Percentiles rank a stretch among this genome's conserved stretches.
Evolutionary conservation across 2,888 invertebrate genomes (phyloP).

Genomic region (Euclidia mi): DNA sequence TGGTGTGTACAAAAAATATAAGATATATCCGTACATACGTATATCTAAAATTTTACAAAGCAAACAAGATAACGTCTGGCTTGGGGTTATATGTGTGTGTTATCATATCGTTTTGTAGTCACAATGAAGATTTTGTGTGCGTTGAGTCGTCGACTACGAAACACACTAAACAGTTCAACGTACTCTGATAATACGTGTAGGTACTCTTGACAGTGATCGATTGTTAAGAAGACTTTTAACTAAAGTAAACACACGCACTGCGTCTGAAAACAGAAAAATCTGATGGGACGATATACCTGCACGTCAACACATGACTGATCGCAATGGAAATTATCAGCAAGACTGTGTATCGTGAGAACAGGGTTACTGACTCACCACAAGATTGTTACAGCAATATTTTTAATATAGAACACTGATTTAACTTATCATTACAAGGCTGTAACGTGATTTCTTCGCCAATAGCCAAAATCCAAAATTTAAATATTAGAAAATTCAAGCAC

Average conservation of each 20-base stretch:
- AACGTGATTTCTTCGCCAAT: too few relatives aligned
- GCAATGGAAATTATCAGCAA: slow-evolving; percentile 54
- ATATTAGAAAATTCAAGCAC: too few relatives aligned
- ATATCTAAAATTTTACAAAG: slow-evolving; percentile 70
- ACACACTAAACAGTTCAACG: slow-evolving; percentile 81
- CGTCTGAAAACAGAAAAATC: slow-evolving; percentile 74
- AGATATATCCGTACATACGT: slow-evolving; percentile 38
- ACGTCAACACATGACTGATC: slow-evolving; percentile 77
- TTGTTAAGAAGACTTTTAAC: slow-evolving; percentile 80
- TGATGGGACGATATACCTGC: slow-evolving; percentile 63
- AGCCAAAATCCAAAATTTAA: too few relatives aligned
- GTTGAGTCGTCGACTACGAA: slow-evolving; percentile 73
- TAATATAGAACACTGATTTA: too few relatives aligned
- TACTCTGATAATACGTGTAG: slow-evolving; percentile 79
- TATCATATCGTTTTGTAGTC: slow-evolving; percentile 73
- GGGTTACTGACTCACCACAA: slow-evolving; percentile 27
- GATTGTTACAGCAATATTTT: too few relatives aligned
- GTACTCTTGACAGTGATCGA: slow-evolving; percentile 86
- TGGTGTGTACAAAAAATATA: slow-evolving; percentile 32
- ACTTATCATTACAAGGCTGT: too few relatives aligned
- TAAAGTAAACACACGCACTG: slow-evolving; percentile 79
- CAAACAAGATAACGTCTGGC: slow-evolving; percentile 77
- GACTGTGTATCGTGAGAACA: slow-evolving; percentile 39
- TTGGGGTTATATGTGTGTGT: slow-evolving; percentile 66
- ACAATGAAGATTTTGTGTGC: slow-evolving; percentile 70